Evolutionary conservation across 1,140 invertebrate species (phyloP).

Genomic region (Leptinotarsa undecemlineata): DNA sequence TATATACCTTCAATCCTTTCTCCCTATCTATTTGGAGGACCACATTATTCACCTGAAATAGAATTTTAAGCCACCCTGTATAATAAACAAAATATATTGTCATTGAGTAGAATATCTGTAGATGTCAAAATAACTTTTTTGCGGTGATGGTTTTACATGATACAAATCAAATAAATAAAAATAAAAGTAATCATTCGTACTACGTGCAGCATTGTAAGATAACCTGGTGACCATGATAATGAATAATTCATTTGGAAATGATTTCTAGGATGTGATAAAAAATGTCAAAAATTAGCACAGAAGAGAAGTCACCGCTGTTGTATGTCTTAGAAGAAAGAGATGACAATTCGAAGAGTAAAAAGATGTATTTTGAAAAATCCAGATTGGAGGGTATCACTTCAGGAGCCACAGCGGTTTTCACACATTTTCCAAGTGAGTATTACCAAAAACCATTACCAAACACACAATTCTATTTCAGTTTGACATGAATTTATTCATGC

Average conservation of each 20-base stretch:
- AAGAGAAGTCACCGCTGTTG: slow-evolving; percentile 41
- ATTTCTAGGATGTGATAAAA: slow-evolving; percentile 13
- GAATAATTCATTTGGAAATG: background rate
- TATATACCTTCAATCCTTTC: too few relatives aligned
- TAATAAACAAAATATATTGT: background rate
- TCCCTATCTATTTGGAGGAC: too few relatives aligned
- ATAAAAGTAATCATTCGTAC: too few relatives aligned
- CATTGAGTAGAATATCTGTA: background rate
- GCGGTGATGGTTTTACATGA: background rate
- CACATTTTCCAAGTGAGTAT: slow-evolving; percentile 49
- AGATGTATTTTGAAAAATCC: slow-evolving; percentile 35
- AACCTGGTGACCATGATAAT: background rate
- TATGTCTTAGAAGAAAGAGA: slow-evolving; percentile 32
- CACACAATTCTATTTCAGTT: too few relatives aligned
- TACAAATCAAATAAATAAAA: too few relatives aligned
- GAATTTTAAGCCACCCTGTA: background rate
- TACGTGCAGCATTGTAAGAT: background rate
- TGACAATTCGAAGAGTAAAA: slow-evolving; percentile 33
- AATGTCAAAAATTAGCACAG: slow-evolving; percentile 26
- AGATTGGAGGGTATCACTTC: slow-evolving; percentile 42
- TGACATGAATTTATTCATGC: too few relatives aligned
- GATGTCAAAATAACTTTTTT: background rate
- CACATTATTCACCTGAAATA: too few relatives aligned
- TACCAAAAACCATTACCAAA: too few relatives aligned
- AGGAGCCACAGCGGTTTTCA: slow-evolving; percentile 46